Base-by-base conservation (phyloP, 2,888 invertebrate genomes). In the Ectemnius cavifrons region DNA sequence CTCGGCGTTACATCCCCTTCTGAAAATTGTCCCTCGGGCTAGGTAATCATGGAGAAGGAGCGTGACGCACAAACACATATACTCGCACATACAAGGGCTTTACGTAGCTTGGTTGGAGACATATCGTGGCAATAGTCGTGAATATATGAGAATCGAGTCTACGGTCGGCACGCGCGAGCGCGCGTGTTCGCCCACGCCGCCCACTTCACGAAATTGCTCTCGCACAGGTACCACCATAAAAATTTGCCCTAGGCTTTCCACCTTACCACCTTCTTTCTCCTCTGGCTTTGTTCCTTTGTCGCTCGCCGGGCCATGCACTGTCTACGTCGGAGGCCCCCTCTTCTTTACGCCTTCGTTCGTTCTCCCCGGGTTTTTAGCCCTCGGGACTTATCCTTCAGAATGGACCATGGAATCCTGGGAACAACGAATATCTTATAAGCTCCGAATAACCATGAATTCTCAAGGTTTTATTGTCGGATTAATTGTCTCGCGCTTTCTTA, bases 101-200 rank as follows among this genome's bases (percentile, higher is more conserved):
- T 37, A 37, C 8, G 37, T 37, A 11, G 37, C 37, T 37, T 11
- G 8, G 37, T 37, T 16, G 52, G 61, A 59, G 67, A 79, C 72
- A 70, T 75, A 70, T 69, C 67, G 56, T 27, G 28, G 61, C 52
- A 75, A 72, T 75, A 69, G 66, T 58, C n/a, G 58, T 61, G 73
- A 72, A 75, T 69, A 62, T 67, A 63, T 57, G 71, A 14, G 66
- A 75, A 65, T 56, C 27, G 65, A 8, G 59, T 45, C 46, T 49
- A 62, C 58, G 49, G 57, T 62, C 45, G 60, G 60, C 70, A 49
- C 64, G 60, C 27, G 20, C 16, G n/a, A 2, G n/a, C 56, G 13
- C 47, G 8, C 47, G 11, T 5, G 23, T 0, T 2, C 23, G 2
- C 23, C 23, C 23, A 23, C n/a, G 58, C 57, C 8, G 37, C 11